Conservation (phyloP, 2,888 invertebrate genomes). For the Megalurothrips usitatus region DNA sequence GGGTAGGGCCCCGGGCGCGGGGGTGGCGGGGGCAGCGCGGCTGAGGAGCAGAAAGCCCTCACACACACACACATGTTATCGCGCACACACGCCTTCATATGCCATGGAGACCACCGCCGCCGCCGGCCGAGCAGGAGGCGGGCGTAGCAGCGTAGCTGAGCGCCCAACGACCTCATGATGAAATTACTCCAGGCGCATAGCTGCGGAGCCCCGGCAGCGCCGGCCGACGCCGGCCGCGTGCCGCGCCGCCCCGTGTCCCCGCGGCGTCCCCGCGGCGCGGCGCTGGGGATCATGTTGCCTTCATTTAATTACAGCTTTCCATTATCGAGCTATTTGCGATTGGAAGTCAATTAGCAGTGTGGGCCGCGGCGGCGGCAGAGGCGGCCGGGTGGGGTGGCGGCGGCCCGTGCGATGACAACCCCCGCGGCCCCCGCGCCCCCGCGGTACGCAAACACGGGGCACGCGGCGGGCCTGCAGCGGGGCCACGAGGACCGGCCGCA, state of each 20-base stretch:
- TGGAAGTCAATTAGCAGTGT: not conserved
- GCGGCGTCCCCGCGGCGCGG: not conserved
- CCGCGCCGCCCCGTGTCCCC: no score
- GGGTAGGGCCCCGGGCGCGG: not conserved
- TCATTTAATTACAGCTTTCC: not conserved
- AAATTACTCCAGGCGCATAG: no score
- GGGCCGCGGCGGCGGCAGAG: not conserved
- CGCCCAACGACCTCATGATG: not conserved
- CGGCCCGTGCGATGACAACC: no score
- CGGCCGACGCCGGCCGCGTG: no score
- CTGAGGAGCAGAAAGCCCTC: not conserved
- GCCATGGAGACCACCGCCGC: not conserved
- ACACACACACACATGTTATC: not conserved
- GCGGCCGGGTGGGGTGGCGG: no score
- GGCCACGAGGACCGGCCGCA: no score
- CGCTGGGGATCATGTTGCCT: not conserved
- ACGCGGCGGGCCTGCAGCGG: no score
- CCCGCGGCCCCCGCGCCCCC: no score
- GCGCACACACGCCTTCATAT: not conserved
- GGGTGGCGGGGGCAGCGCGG: not conserved
- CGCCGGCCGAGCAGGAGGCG: not conserved
- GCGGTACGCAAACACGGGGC: no score
- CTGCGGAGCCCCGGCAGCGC: no score
- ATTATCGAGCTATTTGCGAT: conserved; percentile 1
- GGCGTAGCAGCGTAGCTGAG: not conserved